Conservation (phyloP, 2,113 vertebrate genomes). For the Pterocles burchelli region DNA sequence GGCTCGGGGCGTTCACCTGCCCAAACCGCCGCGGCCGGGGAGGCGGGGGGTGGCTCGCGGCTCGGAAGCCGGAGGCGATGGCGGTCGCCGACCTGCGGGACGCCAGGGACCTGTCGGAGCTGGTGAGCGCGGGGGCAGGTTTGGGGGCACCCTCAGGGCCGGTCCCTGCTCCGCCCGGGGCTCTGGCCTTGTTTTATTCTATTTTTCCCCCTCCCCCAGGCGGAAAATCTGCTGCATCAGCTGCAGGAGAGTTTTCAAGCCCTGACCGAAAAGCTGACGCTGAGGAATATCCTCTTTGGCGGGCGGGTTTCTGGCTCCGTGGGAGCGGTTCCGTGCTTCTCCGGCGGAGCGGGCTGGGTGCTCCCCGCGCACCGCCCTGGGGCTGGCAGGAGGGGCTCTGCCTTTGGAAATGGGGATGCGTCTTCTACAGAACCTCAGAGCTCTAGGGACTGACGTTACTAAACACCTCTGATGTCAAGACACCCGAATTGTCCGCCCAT, state of each 20-base stretch:
- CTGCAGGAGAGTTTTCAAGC: conserved; percentile 82
- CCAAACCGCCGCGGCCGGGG: neutral
- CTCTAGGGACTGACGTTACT: rapidly evolving
- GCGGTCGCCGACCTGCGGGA: neutral
- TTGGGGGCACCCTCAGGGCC: too few relatives aligned
- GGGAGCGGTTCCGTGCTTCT: too few relatives aligned
- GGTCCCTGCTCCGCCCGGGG: neutral
- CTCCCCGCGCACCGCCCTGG: too few relatives aligned
- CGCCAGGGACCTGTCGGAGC: neutral
- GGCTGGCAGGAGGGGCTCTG: too few relatives aligned
- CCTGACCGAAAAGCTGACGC: conserved; percentile 77
- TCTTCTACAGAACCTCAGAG: neutral
- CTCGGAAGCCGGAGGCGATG: neutral
- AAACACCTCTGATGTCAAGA: too few relatives aligned
- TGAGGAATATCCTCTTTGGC: conserved; percentile 83
- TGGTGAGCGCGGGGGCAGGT: conserved; percentile 42
- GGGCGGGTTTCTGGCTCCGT: rapidly evolving
- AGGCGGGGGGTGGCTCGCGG: neutral
- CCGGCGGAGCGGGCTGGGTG: too few relatives aligned
- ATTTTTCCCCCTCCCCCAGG: conserved; percentile 63
- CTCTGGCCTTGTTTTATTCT: neutral
- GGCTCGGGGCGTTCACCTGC: neutral
- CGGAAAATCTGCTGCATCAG: conserved; percentile 80
- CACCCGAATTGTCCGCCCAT: neutral
- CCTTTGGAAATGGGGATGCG: too few relatives aligned